A percentile compares a stretch with the other conserved stretches of the same genome.
Conservation (phyloP, 2,888 invertebrate species). For the Oeneis ivallda region DNA sequence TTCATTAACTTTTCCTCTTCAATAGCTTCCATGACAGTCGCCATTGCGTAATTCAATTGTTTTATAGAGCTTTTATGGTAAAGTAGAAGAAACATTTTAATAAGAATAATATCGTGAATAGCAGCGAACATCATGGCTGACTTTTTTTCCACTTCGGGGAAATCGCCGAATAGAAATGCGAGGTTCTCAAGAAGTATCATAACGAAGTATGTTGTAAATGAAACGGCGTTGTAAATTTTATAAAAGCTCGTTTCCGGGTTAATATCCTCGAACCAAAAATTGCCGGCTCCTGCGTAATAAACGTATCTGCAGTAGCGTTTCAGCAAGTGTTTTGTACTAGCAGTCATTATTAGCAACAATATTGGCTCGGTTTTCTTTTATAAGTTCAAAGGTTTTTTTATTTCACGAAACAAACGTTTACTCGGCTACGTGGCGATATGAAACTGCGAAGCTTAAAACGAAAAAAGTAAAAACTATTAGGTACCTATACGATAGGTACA, state of each 20-base stretch:
- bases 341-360: constrained; percentile 15
- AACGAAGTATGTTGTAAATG: constrained; percentile 60
- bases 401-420: constrained; percentile 9
- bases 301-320: constrained; percentile 61
- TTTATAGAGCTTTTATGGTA: constrained; percentile 66
- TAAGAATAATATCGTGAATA: constrained; percentile 67
- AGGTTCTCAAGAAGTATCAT: constrained; percentile 71
- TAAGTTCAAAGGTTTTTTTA: neutral
- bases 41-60: constrained; percentile 68
- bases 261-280: constrained; percentile 63
- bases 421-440: constrained; percentile 3
- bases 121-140: constrained; percentile 72
- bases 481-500: neutral
- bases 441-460: neutral
- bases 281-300: constrained; percentile 65
- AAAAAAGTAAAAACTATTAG: too few species aligned
- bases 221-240: constrained; percentile 54
- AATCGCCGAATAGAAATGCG: constrained; percentile 63
- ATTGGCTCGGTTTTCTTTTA: constrained; percentile 6
- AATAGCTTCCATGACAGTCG: constrained; percentile 56
- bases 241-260: constrained; percentile 56
- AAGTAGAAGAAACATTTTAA: constrained; percentile 65
- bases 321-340: constrained; percentile 44
- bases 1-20: constrained; percentile 61
- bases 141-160: constrained; percentile 69